These are phyloP conservation scores for Standfussiana lucernea DNA, from an alignment of 2,888 invertebrate genomes.

Conservation along the genomic window DNA sequence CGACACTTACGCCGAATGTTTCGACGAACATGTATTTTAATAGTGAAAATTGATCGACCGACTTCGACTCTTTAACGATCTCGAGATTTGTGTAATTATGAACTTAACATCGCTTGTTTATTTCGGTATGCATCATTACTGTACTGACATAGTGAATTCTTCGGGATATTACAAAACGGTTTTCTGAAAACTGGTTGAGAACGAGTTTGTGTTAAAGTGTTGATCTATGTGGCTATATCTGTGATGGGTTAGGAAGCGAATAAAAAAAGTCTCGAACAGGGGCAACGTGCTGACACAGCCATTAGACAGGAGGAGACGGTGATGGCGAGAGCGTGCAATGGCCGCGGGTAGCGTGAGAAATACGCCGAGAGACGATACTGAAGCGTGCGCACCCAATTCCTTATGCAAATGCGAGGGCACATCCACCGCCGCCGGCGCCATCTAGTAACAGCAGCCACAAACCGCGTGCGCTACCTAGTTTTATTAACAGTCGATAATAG, in stretches of 20 bases:
- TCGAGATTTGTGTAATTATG: slow-evolving; percentile 82
- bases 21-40: slow-evolving; percentile 80
- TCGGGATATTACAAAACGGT: slow-evolving; percentile 77
- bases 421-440: slow-evolving; percentile 75
- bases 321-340: slow-evolving; percentile 73
- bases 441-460: slow-evolving; percentile 69
- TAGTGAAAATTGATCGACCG: slow-evolving; percentile 82
- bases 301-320: slow-evolving; percentile 77
- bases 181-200: slow-evolving; percentile 69
- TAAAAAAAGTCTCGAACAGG: slow-evolving; percentile 67
- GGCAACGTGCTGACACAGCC: slow-evolving; percentile 74
- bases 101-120: slow-evolving; percentile 80
- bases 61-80: slow-evolving; percentile 78
- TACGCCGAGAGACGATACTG: slow-evolving; percentile 80
- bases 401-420: slow-evolving; percentile 86
- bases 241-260: slow-evolving; percentile 60
- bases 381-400: slow-evolving; percentile 89
- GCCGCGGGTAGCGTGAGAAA: slow-evolving; percentile 86
- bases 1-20: slow-evolving; percentile 76
- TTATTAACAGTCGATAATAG: slow-evolving; percentile 82
- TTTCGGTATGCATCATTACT: slow-evolving; percentile 76
- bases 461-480: slow-evolving; percentile 80
- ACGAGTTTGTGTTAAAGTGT: slow-evolving; percentile 57
- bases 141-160: slow-evolving; percentile 68
- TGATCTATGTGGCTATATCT: slow-evolving; percentile 43